Base-by-base conservation (phyloP, 2,888 invertebrate genomes). In the Sphaerophoria taeniata region DNA sequence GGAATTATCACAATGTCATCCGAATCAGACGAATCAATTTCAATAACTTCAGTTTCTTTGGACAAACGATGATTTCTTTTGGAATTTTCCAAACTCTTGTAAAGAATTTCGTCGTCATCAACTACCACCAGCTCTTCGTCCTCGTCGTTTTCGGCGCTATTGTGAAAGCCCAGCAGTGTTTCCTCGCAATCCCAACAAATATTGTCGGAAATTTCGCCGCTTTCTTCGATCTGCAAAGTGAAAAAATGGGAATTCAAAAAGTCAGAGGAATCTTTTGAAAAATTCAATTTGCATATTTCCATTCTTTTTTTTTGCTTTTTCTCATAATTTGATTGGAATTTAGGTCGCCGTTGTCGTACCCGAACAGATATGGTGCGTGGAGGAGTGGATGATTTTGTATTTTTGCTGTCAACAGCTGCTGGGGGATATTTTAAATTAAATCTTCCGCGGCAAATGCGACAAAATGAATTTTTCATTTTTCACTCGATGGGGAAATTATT, bases 381-480 rank as follows among this genome's bases (percentile, higher is more conserved):
- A 16, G 14, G 71, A 75, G 7, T 67, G 72, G 43, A 76, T 33
- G 61, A 51, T 36, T 82, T 76, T 43, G 53, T 84, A 71, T 47
- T 75, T 69, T 76, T 47, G 75, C 84, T 76, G 71, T 80, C 75
- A 80, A 80, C 84, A 75, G 80, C 84, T 53, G 75, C 71, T 72
- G 84, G 84, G 67, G 84, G 67, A 71, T 80, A 84, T 63, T 84
- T 84, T 61, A 84, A 80, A 75, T 84, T 84, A 76, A 76, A 84
- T 69, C 84, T 80, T 72, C 84, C 84, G 69, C 75, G 84, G 49
- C 84, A 84, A 69, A 84, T 84, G 61, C 84, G 84, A 69, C 84
- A 84, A 63, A 84, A 84, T 80, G 75, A 80, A 76, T 84, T 84
- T 84, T 84, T 84, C 84, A 84, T 84, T 69, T 80, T 84, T 84